Percentiles rank a stretch among this genome's conserved stretches.
Conservation (phyloP, 2,888 invertebrate genomes). For the Macrosiphum euphorbiae region DNA sequence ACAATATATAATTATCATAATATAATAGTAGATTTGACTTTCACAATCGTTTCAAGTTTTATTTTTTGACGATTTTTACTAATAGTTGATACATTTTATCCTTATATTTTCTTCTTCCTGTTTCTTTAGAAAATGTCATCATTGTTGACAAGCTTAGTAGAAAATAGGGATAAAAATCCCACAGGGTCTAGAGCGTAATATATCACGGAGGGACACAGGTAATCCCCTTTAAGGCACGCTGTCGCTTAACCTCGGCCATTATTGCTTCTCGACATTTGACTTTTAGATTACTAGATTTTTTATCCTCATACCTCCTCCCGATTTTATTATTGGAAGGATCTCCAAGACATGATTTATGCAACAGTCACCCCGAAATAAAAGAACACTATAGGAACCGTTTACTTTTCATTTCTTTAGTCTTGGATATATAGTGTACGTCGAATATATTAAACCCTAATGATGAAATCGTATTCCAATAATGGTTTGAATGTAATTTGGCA, state of each 20-base stretch:
- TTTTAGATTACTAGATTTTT: slow-evolving; percentile 62
- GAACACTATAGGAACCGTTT: slow-evolving; percentile 29
- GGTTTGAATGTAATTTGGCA: not conserved
- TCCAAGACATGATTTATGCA: slow-evolving; percentile 59
- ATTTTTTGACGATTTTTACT: slow-evolving; percentile 19
- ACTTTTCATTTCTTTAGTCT: slow-evolving; percentile 46
- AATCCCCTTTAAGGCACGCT: slow-evolving; percentile 62
- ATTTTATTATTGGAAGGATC: slow-evolving; percentile 60
- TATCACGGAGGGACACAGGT: slow-evolving; percentile 64
- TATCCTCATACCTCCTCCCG: slow-evolving; percentile 50
- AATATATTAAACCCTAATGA: slow-evolving; percentile 21
- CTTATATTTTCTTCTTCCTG: slow-evolving; percentile 35
- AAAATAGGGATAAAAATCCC: slow-evolving; percentile 62
- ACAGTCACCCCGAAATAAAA: slow-evolving; percentile 47
- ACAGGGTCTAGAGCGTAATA: slow-evolving; percentile 58
- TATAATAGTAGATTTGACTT: not conserved
- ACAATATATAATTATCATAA: not conserved
- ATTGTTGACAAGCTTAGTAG: slow-evolving; percentile 61
- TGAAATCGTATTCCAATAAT: slow-evolving; percentile 15
- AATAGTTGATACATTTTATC: slow-evolving; percentile 36
- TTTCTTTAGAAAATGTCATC: slow-evolving; percentile 52
- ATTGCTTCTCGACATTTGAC: slow-evolving; percentile 65
- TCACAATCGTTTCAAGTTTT: not conserved
- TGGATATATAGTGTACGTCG: slow-evolving; percentile 5
- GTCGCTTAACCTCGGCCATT: slow-evolving; percentile 65